Conservation (phyloP, 2,797 vertebrate genomes). For the Anableps anableps region DNA sequence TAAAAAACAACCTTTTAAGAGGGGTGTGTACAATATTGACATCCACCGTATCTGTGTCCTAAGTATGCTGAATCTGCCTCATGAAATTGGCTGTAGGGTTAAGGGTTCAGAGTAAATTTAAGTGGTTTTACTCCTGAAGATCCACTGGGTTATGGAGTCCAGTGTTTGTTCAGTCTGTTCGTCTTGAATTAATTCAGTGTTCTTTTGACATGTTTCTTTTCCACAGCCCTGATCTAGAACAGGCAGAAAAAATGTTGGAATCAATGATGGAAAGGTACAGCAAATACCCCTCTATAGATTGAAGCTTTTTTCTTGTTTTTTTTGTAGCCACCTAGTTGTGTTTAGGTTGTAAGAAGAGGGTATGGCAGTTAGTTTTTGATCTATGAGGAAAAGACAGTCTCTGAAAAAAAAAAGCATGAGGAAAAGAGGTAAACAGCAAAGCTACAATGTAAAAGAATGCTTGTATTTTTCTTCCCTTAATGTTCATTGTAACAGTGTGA, state of each 20-base stretch:
- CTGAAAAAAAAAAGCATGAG: neutral
- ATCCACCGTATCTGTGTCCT: too few species aligned
- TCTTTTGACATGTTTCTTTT: neutral
- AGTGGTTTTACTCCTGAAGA: too few species aligned
- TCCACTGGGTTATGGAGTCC: neutral
- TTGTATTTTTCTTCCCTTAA: neutral
- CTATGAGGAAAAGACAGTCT: neutral
- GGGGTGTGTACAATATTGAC: too few species aligned
- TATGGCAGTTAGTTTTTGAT: neutral
- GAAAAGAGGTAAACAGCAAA: neutral
- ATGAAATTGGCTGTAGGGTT: too few species aligned
- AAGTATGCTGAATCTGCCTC: too few species aligned
- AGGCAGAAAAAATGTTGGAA: neutral
- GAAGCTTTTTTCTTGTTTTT: neutral
- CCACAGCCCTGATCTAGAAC: neutral
- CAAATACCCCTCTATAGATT: neutral
- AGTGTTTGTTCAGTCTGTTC: neutral
- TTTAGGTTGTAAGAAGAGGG: neutral
- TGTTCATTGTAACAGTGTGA: neutral
- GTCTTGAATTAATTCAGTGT: neutral
- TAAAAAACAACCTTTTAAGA: too few species aligned
- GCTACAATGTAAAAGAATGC: neutral
- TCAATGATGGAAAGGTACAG: neutral
- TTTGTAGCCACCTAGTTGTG: neutral
- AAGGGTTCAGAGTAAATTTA: too few species aligned